Evolutionary conservation across 53 echinoderm and acorn worm genomes (phyloP).

Genomic region (Arbacia lixula): DNA sequence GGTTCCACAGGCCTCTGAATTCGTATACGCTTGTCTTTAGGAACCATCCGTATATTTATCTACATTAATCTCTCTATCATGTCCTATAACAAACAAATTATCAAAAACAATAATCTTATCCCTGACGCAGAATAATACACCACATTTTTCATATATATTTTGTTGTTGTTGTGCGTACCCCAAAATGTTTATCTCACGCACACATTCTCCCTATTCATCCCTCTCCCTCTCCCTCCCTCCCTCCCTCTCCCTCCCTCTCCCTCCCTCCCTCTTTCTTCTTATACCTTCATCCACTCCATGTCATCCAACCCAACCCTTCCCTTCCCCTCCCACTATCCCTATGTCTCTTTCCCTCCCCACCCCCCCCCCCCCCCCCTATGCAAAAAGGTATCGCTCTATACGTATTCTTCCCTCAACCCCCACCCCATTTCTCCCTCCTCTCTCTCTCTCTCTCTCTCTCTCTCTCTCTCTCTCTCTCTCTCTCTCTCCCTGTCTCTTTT

Average conservation of each 20-base stretch:
- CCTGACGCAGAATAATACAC: too few species aligned
- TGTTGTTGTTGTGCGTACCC: too few species aligned
- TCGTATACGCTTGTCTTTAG: too few species aligned
- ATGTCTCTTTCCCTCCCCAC: neutral
- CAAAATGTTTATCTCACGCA: too few species aligned
- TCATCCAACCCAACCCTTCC: neutral
- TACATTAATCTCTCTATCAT: neutral
- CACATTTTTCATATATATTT: too few species aligned
- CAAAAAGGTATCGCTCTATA: too few species aligned
- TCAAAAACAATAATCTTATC: too few species aligned
- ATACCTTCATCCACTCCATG: neutral
- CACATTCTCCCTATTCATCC: neutral
- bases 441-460: constrained; percentile 4
- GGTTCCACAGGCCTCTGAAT: too few species aligned
- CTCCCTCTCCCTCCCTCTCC: neutral
- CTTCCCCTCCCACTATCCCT: neutral
- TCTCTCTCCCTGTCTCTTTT: neutral
- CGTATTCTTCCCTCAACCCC: neutral
- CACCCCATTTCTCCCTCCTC: neutral
- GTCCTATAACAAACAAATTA: too few species aligned
- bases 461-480: neutral
- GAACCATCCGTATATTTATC: too few species aligned
- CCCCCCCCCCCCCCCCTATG: neutral
- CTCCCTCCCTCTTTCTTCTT: neutral
- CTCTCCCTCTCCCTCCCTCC: neutral